phyloP scores from a whole-genome alignment of 2,113 vertebrate genomes.

The Arizona elegans region DNA sequence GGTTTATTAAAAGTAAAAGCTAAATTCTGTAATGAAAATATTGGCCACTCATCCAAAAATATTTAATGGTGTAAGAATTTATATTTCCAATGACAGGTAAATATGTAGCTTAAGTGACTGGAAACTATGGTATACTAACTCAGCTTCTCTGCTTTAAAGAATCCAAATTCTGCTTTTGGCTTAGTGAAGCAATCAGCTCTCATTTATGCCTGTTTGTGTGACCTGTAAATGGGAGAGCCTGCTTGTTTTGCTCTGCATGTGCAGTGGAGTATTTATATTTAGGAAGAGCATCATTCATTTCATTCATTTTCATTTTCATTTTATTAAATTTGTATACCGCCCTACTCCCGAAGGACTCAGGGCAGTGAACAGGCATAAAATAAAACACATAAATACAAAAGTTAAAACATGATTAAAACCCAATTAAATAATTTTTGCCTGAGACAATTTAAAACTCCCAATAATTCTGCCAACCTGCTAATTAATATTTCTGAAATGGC shows the following conservation, averaged over 20 bases:
- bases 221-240: neutral
- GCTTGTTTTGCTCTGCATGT: neutral
- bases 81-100: neutral
- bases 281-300: neutral
- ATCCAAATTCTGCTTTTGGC: neutral
- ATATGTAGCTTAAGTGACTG: neutral
- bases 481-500: slow-evolving; percentile 3
- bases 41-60: neutral
- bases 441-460: too few species aligned
- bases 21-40: neutral
- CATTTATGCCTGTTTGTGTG: neutral
- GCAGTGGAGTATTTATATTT: neutral
- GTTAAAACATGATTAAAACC: too few species aligned
- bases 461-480: neutral
- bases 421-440: too few species aligned
- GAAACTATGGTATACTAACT: neutral
- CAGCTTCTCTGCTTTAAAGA: neutral
- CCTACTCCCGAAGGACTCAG: too few species aligned
- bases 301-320: too few species aligned
- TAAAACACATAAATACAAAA: too few species aligned
- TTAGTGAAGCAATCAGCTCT: neutral
- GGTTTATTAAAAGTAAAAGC: neutral
- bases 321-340: too few species aligned
- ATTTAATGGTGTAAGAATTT: neutral
- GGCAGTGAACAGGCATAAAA: too few species aligned